Evolutionary conservation across 2,113 vertebrate genomes (phyloP).

Genomic region (Salvelinus sp.): DNA sequence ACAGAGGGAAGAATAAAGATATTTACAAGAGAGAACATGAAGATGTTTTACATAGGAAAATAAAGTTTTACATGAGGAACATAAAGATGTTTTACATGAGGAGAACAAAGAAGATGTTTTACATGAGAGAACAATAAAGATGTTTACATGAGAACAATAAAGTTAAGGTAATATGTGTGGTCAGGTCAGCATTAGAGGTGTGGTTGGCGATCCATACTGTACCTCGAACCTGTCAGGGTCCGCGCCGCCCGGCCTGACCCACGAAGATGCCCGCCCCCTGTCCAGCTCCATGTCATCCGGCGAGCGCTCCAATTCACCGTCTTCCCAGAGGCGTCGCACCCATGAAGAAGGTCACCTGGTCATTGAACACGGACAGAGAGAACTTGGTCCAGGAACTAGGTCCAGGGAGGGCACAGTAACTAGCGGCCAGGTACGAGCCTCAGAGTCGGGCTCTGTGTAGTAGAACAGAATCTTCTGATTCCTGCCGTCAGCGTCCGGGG

Average conservation of each 20-base stretch:
- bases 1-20: too few relatives aligned
- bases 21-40: too few relatives aligned
- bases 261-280: constrained; percentile 80
- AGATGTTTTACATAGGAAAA: too few relatives aligned
- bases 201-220: constrained; percentile 3
- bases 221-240: constrained; percentile 88
- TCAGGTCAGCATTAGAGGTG: not conserved
- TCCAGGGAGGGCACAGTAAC: constrained; percentile 75
- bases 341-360: constrained; percentile 77
- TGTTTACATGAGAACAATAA: too few relatives aligned
- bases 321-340: constrained; percentile 77
- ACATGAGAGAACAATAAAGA: too few relatives aligned
- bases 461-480: constrained; percentile 82
- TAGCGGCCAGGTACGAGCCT: constrained; percentile 76
- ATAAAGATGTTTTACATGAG: too few relatives aligned
- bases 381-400: constrained; percentile 79
- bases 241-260: constrained; percentile 83
- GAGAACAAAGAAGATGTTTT: too few relatives aligned
- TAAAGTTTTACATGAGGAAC: too few relatives aligned
- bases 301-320: constrained; percentile 77
- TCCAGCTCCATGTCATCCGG: constrained; percentile 83
- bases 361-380: constrained; percentile 78
- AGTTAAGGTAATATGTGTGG: not conserved
- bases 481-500: constrained; percentile 39
- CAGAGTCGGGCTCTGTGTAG: constrained; percentile 81